Conservation (phyloP, 2,888 invertebrate genomes). For the Ceriagrion tenellum region DNA sequence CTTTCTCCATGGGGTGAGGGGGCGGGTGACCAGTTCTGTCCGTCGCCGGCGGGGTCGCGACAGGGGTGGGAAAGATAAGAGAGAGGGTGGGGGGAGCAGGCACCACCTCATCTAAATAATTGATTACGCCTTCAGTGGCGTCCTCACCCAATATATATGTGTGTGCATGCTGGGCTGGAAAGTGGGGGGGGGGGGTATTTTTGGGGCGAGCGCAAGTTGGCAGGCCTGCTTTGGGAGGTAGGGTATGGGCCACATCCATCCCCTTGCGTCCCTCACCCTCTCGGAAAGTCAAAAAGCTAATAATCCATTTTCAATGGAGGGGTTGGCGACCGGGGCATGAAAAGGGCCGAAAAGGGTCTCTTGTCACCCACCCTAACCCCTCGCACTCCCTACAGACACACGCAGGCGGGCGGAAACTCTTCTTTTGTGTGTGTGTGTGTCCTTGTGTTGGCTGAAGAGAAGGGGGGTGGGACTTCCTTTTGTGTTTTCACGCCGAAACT, state of each 20-base stretch:
- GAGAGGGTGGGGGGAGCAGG: not conserved
- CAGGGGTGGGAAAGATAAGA: not conserved
- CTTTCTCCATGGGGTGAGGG: not conserved
- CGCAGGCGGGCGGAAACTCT: not conserved
- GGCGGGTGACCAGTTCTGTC: not conserved
- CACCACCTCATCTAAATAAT: not conserved
- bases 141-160: not conserved
- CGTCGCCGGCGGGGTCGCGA: not conserved
- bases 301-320: not conserved
- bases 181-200: too few species aligned
- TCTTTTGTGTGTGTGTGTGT: not conserved
- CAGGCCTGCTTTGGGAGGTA: too few species aligned
- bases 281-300: slow-evolving; percentile 2
- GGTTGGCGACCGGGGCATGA: not conserved
- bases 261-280: not conserved
- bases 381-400: too few species aligned
- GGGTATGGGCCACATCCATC: not conserved
- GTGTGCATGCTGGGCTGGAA: too few species aligned
- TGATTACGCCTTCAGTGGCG: not conserved
- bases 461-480: not conserved
- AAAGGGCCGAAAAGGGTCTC: too few species aligned
- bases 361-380: too few species aligned
- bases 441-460: not conserved
- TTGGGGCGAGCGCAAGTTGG: too few species aligned
- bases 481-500: not conserved